Evolutionary conservation across 2,888 invertebrate species (phyloP).

Genomic region (Drosophila dives): DNA sequence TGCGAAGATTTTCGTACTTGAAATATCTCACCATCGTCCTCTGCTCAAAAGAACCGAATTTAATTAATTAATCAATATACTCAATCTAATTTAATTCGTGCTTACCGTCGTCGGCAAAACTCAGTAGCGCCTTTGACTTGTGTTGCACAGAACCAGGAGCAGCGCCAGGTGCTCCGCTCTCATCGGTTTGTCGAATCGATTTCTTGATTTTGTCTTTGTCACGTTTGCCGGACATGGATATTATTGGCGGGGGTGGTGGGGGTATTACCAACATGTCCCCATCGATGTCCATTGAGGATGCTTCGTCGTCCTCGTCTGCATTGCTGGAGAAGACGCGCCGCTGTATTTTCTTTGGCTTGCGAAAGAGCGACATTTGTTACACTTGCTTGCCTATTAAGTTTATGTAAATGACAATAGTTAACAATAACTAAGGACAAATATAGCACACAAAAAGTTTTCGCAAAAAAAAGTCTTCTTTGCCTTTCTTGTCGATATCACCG

Average conservation of each 20-base stretch:
- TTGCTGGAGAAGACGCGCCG: constrained; percentile 90
- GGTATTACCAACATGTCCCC: constrained; percentile 58
- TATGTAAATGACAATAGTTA: constrained; percentile 5
- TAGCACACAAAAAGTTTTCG: constrained; percentile 32
- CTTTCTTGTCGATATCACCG: constrained; percentile 48
- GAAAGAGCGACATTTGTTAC: constrained; percentile 91
- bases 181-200: constrained; percentile 80
- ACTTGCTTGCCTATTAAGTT: constrained; percentile 4
- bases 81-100: constrained; percentile 34
- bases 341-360: constrained; percentile 94
- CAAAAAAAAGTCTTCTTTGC: constrained; percentile 40
- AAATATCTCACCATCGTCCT: constrained; percentile 94
- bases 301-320: constrained; percentile 88
- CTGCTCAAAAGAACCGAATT: constrained; percentile 67
- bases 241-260: constrained; percentile 62
- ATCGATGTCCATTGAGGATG: constrained; percentile 82
- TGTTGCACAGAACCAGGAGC: constrained; percentile 13
- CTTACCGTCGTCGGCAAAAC: constrained; percentile 92
- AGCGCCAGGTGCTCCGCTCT: constrained; percentile 30
- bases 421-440: constrained; percentile 18
- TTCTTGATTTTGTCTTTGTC: constrained; percentile 65
- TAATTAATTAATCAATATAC: constrained; percentile 23
- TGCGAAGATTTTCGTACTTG: constrained; percentile 98
- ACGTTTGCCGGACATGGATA: constrained; percentile 51
- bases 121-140: constrained; percentile 88